These are phyloP conservation scores for Bubalus kerabau DNA, from an alignment of 2,113 vertebrate genomes.

Conservation along the genomic window DNA sequence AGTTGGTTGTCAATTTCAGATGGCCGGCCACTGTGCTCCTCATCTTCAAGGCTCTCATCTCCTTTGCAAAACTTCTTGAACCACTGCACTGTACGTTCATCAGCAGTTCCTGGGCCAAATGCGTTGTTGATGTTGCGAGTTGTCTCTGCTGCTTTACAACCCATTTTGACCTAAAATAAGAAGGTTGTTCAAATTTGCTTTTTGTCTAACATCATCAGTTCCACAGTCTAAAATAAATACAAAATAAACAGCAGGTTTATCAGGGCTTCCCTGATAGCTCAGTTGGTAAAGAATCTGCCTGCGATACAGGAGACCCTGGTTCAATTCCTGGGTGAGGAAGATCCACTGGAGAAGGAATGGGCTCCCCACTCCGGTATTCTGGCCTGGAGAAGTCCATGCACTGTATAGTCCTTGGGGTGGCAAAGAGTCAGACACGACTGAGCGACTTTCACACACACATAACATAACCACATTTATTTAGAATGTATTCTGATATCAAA, in stretches of 20 bases:
- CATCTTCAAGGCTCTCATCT: neutral
- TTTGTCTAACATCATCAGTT: accelerated
- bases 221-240: neutral
- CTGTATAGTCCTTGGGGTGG: neutral
- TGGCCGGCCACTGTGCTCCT: neutral
- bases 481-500: neutral
- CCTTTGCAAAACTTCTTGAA: neutral
- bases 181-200: neutral
- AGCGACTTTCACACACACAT: neutral
- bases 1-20: neutral
- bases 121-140: neutral
- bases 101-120: neutral
- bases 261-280: neutral
- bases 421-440: neutral
- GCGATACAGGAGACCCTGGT: neutral
- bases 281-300: neutral
- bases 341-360: neutral
- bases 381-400: neutral
- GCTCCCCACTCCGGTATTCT: neutral
- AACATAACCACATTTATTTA: neutral
- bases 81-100: neutral
- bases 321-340: neutral
- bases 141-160: neutral
- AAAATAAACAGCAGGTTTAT: neutral
- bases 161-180: neutral